Conservation (phyloP, 2,797 vertebrate species). For the Gadopsis marmoratus region DNA sequence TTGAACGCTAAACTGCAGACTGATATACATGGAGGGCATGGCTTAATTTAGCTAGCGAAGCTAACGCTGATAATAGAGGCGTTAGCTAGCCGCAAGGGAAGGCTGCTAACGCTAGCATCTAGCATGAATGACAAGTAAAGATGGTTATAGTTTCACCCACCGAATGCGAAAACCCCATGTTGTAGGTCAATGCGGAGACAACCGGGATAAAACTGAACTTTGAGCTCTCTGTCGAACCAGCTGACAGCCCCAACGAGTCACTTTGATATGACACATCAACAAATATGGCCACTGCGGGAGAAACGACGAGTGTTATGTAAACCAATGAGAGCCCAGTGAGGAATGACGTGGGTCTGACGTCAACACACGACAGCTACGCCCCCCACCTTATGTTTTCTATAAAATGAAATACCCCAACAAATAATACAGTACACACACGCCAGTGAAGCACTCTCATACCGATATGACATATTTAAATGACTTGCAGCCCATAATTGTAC, state of each 20-base stretch:
- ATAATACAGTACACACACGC: too few relatives aligned
- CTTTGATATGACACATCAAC: conserved; percentile 90
- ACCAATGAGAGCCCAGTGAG: conserved; percentile 67
- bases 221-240: conserved; percentile 41
- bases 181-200: conserved; percentile 15
- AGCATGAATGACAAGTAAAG: background rate
- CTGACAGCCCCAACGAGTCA: conserved; percentile 69
- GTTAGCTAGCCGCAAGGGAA: conserved; percentile 46
- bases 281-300: conserved; percentile 85
- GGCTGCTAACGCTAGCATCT: conserved; percentile 28
- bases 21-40: conserved; percentile 17
- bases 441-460: too few relatives aligned
- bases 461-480: background rate
- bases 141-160: conserved; percentile 58
- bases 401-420: background rate
- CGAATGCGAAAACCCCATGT: conserved; percentile 69
- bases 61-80: conserved; percentile 49
- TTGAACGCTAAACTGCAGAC: background rate
- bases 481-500: background rate
- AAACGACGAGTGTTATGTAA: conserved; percentile 19
- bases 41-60: conserved; percentile 35
- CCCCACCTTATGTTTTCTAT: background rate
- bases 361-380: background rate
- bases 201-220: conserved; percentile 45
- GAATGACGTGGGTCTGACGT: conserved; percentile 50